Conservation (phyloP, 2,797 vertebrate species). For the Alosa sapidissima region DNA sequence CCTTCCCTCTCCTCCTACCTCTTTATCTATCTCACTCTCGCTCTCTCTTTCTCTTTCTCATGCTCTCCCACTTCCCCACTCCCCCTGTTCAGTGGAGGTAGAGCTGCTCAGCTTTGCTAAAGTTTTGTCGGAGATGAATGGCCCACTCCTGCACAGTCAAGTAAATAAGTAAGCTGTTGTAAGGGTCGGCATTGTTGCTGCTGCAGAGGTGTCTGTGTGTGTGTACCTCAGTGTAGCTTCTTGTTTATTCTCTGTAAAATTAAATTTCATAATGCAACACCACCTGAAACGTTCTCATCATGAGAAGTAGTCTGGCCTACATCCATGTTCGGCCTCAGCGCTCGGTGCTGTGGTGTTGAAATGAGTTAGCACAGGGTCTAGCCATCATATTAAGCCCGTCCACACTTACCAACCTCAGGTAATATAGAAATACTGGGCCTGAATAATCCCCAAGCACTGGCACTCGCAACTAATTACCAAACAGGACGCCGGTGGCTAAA, state of each 20-base stretch:
- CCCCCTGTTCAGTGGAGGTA: not conserved
- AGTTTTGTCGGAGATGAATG: not conserved
- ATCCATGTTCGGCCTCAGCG: not conserved
- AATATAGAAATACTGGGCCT: not conserved
- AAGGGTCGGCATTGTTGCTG: not conserved
- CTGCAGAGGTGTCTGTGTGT: not conserved
- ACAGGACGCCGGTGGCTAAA: not conserved
- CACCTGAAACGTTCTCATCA: not conserved
- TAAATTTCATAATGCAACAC: not conserved
- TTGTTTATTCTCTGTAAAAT: not conserved
- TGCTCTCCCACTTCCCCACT: not conserved
- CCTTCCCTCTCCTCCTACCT: not conserved
- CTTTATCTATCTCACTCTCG: too few species aligned
- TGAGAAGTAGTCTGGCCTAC: not conserved
- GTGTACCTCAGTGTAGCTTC: not conserved
- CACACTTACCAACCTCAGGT: constrained; percentile 5
- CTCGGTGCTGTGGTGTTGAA: not conserved
- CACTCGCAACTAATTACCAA: constrained; percentile 4
- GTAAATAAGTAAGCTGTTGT: constrained; percentile 1
- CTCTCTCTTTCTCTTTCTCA: too few species aligned
- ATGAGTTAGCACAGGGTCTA: not conserved
- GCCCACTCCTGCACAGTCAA: not conserved
- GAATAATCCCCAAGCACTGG: not conserved
- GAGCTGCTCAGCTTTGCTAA: not conserved
- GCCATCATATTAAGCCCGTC: not conserved